Percentiles rank a stretch among this genome's conserved stretches.
These are phyloP conservation scores for Mellilla xanthometata DNA, from an alignment of 2,888 invertebrate genomes.

Conservation along the genomic window DNA sequence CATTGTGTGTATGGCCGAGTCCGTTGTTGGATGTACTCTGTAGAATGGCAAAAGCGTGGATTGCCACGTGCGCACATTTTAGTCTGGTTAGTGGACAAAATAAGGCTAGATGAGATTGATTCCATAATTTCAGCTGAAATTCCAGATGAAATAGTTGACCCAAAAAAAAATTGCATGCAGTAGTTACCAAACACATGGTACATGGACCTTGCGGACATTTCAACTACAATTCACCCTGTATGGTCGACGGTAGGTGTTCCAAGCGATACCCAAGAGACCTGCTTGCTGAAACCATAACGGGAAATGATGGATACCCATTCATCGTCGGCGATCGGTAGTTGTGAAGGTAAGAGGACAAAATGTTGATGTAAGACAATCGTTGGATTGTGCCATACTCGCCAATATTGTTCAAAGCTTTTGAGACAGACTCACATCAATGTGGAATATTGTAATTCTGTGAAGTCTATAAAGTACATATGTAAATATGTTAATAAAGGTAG, in stretches of 20 bases:
- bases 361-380: neutral
- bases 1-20: constrained; percentile 18
- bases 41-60: constrained; percentile 25
- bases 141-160: constrained; percentile 25
- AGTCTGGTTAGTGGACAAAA: constrained; percentile 28
- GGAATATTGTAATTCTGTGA: neutral
- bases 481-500: neutral
- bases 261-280: neutral
- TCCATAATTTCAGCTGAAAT: constrained; percentile 31
- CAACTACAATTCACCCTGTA: neutral
- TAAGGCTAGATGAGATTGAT: constrained; percentile 32
- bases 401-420: neutral
- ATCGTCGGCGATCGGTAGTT: no score
- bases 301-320: neutral
- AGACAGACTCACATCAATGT: neutral
- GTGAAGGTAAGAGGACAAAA: no score
- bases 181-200: constrained; percentile 30
- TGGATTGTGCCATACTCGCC: neutral
- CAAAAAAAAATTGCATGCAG: constrained; percentile 20
- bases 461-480: neutral
- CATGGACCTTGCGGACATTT: constrained; percentile 18
- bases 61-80: constrained; percentile 24
- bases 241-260: neutral
- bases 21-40: constrained; percentile 17
- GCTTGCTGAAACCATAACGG: neutral